phyloP scores from a whole-genome alignment of 2,797 vertebrate species.

The Champsocephalus gunnari region DNA sequence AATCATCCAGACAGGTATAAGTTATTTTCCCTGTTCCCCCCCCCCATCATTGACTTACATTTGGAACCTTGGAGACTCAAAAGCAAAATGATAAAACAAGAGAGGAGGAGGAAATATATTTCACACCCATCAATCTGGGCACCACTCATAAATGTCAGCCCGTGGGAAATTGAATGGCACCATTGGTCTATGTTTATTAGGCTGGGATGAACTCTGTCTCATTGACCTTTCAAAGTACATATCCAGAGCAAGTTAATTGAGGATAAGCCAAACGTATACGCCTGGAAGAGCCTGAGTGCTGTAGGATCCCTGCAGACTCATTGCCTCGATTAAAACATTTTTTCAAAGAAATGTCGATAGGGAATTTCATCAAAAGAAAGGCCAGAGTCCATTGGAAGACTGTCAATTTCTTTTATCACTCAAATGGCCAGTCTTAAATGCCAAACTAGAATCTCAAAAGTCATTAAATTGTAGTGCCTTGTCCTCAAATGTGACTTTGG shows the following conservation, averaged over 20 bases:
- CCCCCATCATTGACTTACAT: conserved; percentile 18
- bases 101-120: conserved; percentile 39
- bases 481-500: conserved; percentile 11
- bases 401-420: conserved; percentile 44
- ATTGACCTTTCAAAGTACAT: conserved; percentile 61
- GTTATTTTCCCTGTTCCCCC: conserved; percentile 16
- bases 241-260: conserved; percentile 55
- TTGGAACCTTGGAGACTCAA: conserved; percentile 22
- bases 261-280: conserved; percentile 50
- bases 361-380: conserved; percentile 43
- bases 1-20: conserved; percentile 41
- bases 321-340: conserved; percentile 2
- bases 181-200: conserved; percentile 78
- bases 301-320: conserved; percentile 22
- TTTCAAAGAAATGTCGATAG: not conserved
- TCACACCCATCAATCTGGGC: conserved; percentile 63
- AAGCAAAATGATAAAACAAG: conserved; percentile 46
- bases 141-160: conserved; percentile 73
- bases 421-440: conserved; percentile 52
- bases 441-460: conserved; percentile 33
- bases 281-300: conserved; percentile 13
- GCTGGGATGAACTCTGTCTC: conserved; percentile 57
- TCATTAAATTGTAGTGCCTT: conserved; percentile 15
- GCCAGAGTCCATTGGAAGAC: conserved; percentile 32
- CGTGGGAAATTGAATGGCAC: conserved; percentile 70